Percentiles rank a stretch among this genome's conserved stretches.
Conservation (phyloP, 2,797 vertebrate genomes). For the Orientallactaga sibirica region DNA sequence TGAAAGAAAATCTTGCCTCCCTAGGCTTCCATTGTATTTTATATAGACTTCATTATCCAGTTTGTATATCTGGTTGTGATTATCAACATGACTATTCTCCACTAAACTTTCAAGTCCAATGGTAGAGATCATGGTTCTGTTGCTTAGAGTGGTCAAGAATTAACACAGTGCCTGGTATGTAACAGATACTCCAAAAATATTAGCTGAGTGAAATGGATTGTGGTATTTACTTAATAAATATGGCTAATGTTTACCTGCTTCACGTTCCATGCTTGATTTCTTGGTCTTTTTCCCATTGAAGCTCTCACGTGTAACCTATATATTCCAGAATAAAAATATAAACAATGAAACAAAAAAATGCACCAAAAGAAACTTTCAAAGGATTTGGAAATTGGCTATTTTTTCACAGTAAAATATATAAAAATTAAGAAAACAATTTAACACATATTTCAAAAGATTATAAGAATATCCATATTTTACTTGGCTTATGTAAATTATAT, state of each 20-base stretch:
- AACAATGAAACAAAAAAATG: constrained; percentile 21
- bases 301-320: neutral
- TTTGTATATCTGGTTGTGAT: neutral
- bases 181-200: constrained; percentile 33
- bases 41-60: neutral
- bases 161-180: neutral
- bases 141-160: constrained; percentile 45
- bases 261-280: neutral
- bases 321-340: constrained; percentile 60
- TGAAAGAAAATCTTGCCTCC: constrained; percentile 9
- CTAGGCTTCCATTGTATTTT: neutral
- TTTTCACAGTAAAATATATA: constrained; percentile 50
- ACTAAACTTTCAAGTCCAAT: constrained; percentile 35
- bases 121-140: neutral
- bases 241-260: constrained; percentile 62
- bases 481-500: neutral
- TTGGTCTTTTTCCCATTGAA: neutral
- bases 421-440: constrained; percentile 38
- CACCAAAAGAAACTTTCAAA: constrained; percentile 36
- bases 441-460: constrained; percentile 41
- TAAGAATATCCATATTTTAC: constrained; percentile 17
- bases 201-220: neutral
- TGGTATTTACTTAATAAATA: constrained; percentile 36
- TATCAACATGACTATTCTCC: neutral
- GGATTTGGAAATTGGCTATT: constrained; percentile 4